phyloP scores from a whole-genome alignment of 2,797 vertebrate genomes.

The Cyclura pinguis region DNA sequence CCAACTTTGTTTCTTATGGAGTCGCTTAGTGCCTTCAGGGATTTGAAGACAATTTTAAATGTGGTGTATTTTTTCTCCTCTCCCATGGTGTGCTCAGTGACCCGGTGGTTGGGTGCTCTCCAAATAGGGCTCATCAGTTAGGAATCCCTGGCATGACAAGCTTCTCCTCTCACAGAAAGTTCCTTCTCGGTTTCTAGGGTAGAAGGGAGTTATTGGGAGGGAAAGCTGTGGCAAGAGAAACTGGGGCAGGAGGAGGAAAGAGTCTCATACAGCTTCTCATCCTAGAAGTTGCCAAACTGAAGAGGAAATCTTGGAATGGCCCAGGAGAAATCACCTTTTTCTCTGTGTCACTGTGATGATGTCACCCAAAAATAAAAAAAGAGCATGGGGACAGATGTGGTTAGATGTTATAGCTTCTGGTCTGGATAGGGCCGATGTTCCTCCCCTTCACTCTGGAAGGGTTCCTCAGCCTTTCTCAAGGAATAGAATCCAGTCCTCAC shows the following conservation, averaged over 20 bases:
- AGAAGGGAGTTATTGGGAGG: neutral
- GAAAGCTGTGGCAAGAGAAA: neutral
- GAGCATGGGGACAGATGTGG: fast-evolving
- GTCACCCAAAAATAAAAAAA: neutral
- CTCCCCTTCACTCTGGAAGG: neutral
- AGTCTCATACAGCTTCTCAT: neutral
- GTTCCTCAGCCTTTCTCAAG: neutral
- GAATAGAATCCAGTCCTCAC: neutral
- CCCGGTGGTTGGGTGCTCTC: neutral
- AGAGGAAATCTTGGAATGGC: neutral
- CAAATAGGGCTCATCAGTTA: neutral
- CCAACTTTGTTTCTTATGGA: neutral
- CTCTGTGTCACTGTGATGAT: neutral
- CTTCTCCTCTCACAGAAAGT: neutral
- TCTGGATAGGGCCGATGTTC: neutral
- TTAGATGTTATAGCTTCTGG: neutral
- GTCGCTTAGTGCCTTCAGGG: neutral
- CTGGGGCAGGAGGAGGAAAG: neutral
- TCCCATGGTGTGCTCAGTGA: neutral
- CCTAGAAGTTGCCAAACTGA: too few relatives aligned
- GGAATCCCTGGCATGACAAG: conserved; percentile 5
- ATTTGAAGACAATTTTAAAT: too few relatives aligned
- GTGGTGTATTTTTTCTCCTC: neutral
- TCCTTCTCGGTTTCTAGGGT: neutral
- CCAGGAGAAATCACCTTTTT: neutral